Conservation (phyloP, 92 coral and sea anemone species). For the Palythoa heliodiscus region DNA sequence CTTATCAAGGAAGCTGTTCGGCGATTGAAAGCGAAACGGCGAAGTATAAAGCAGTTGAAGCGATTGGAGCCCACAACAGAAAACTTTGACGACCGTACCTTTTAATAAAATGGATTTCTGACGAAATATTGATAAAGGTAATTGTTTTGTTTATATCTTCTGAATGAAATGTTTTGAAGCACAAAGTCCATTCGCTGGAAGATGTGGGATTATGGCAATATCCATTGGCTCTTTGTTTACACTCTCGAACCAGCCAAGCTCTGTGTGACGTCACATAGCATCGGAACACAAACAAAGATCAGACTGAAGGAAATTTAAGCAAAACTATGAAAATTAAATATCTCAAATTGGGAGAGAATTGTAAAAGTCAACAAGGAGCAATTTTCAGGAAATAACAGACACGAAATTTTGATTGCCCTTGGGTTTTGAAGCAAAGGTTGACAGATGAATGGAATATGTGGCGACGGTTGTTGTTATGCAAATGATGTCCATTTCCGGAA, state of each 20-base stretch:
- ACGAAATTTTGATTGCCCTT: neutral
- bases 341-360: neutral
- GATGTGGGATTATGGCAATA: neutral
- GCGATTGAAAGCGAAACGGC: conserved; percentile 59
- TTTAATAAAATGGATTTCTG: neutral
- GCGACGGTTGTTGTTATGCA: conserved; percentile 46
- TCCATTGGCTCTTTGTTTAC: conserved; percentile 37
- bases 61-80: conserved; percentile 61
- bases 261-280: conserved; percentile 28
- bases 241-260: conserved; percentile 14
- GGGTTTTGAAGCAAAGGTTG: conserved; percentile 31
- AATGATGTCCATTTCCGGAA: conserved; percentile 19
- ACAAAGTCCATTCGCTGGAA: conserved; percentile 3
- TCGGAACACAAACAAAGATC: neutral
- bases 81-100: conserved; percentile 37
- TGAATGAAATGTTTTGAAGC: conserved; percentile 15
- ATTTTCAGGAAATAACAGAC: neutral
- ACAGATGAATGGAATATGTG: conserved; percentile 28
- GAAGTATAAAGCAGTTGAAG: conserved; percentile 76
- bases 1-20: conserved; percentile 88
- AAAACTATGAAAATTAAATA: neutral
- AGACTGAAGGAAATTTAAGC: neutral
- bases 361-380: neutral
- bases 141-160: neutral
- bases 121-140: conserved; percentile 25